Percentiles rank a stretch among this genome's conserved stretches.
phyloP scores from a whole-genome alignment of 2,113 vertebrate genomes.

The Chaetops frenatus region DNA sequence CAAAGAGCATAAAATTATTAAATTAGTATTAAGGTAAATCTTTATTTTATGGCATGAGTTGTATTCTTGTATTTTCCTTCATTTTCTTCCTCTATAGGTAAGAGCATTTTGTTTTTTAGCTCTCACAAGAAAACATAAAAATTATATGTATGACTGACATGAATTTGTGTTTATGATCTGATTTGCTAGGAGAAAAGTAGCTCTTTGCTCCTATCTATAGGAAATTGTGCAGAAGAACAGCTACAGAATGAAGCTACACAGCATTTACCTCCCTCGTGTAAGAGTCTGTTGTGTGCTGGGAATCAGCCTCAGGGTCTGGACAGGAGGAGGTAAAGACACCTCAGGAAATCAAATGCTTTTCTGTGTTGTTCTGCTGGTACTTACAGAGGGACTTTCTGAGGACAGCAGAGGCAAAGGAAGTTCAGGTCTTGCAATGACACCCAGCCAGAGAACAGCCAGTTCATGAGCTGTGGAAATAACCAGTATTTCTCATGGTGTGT shows the following conservation, averaged over 20 bases:
- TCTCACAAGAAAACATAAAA: not conserved
- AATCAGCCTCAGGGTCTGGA: not conserved
- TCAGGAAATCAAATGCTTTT: not conserved
- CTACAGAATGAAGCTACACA: not conserved
- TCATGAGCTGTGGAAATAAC: not conserved
- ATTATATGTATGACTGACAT: not conserved
- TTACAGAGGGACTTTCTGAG: not conserved
- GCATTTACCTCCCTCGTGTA: not conserved
- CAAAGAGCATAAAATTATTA: not conserved
- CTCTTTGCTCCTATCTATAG: not conserved
- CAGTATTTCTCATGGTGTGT: rapidly evolving
- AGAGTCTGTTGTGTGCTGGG: not conserved
- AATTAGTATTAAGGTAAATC: not conserved
- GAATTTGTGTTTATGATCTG: not conserved
- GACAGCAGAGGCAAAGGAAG: not conserved
- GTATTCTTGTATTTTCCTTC: not conserved
- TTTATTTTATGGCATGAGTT: not conserved
- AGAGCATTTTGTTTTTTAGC: rapidly evolving
- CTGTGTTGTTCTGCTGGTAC: not conserved
- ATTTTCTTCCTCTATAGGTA: not conserved
- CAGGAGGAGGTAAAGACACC: not conserved
- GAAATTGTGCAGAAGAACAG: not conserved
- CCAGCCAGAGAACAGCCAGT: not conserved
- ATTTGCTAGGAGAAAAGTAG: not conserved
- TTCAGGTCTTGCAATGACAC: not conserved